Evolutionary conservation across 2,113 vertebrate genomes (phyloP), one percentile per base, ranked within the genome.

Genomic region (Macrotus californicus): DNA sequence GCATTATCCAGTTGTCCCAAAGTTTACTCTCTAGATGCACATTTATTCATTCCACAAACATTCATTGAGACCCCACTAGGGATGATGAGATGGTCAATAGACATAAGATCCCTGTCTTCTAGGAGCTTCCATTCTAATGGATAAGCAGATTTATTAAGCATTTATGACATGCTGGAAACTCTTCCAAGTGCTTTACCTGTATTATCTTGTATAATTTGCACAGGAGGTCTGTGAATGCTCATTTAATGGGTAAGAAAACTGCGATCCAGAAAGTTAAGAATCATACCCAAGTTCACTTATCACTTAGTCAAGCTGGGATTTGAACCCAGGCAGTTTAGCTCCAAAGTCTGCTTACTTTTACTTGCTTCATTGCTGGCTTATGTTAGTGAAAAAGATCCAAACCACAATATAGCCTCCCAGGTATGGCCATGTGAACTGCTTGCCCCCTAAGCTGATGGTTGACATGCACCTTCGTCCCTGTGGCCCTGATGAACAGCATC

Each of bases 211-310:
- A 24, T 8, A 7, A 86, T 36, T 69, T n/a, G 5, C 43, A 52
- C 6, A 14, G 36, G 67, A 69, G 39, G n/a, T 31, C 21, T 54
- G 41, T 13, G 24, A 39, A 64, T 10, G 34, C 4, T 87, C 24
- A n/a, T 66, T 70, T 88, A 39, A 93, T 9, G 67, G 41, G 36
- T 43, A 43, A 85, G 26, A 29, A 83, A 73, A 85, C 41, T 34
- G 80, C 70, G 21, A 11, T 86, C 18, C 59, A 46, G 29, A 31
- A 84, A n/a, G 15, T 61, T 54, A 80, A 77, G 31, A 69, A 54
- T 34, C 41, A 46, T 52, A 26, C 21, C 56, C 21, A 39, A 9
- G 24, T 13, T 8, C n/a, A 64, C 6, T 73, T 22, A 31, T 13
- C 2, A 13, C 21, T 91, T 36, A 69, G 36, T 34, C 26, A 18